Evolutionary conservation across 2,888 invertebrate species (phyloP), one percentile per base, ranked within the genome.

Genomic region (Dryobota labecula): DNA sequence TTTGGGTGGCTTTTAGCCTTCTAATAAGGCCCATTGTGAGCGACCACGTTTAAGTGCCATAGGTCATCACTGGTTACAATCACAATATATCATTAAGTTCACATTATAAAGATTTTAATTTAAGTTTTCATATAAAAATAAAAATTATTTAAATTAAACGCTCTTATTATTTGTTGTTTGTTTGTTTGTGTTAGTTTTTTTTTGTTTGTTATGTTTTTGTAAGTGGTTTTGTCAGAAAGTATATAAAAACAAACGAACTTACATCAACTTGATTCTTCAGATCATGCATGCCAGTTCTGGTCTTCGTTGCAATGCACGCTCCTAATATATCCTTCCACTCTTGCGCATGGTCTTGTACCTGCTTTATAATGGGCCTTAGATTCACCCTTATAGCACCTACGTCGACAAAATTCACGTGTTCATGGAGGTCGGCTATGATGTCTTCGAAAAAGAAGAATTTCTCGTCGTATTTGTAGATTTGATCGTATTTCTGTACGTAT

Each of bases 391-490:
- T 96, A 27, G 97, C 97, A n/a, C 96, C 97, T 41, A 98, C 95
- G 82, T 98, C 97, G 0, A 97, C 96, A 85, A 96, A 97, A 58
- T 96, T 94, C 9, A 96, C 94, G 88, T 97, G 97, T 1, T 88
- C 90, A 15, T 96, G 91, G 63, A 98, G 92, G 78, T 98, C 97
- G 6, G 97, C 95, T 27, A 98, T 97, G 11, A 98, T 97, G 80
- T 97, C 97, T 84, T 97, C 97, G 92, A 98, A 99, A 91, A 98
- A 98, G 91, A 97, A 97, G 87, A 99, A 98, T 90, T 98, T 98
- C 86, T 98, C 98, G 87, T 99, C 98, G 91, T 97, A 98, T 77
- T 97, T 96, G 51, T 90, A 89, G 36, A 96, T 94, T 77, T 95
- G 94, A 2, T 95, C 94, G 84, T 92, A 85, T 78, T 97, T 97